Base-by-base conservation (phyloP, 2,888 invertebrate genomes). In the Automeris io region DNA sequence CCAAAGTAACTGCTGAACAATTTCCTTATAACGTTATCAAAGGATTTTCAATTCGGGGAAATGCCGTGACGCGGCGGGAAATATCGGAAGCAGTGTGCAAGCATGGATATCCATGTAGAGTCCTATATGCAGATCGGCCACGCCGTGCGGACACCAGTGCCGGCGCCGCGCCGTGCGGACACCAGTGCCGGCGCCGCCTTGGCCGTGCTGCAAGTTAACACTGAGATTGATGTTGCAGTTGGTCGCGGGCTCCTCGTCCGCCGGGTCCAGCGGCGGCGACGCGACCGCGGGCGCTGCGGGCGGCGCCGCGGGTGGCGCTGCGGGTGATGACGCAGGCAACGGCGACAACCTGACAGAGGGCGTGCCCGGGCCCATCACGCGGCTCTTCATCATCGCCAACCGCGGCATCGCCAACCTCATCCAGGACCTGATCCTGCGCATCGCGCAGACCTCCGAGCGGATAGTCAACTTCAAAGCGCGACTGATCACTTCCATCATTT, bases 391-490 rank as follows among this genome's bases (percentile, higher is more conserved):
- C 62, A 91, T 95, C 65, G 95, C 94, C 61, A 95, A 95, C 81
- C 89, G 95, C 56, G 95, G 95, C 54, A 90, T 95, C 61, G 93
- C 95, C 61, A 95, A 95, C 78, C 90, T 95, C 59, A 90, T 95
- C 58, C 95, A 95, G 80, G 95, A 95, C 83, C 90, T 95, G 63
- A 95, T 95, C 81, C 90, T 95, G 73, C 95, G 95, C 78, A 89
- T 95, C 77, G 95, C 95, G 42, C 94, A 95, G 80, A 95, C 95
- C 72, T 95, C 95, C 74, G 95, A 95, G 85, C 91, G 94, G 82
- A 92, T 95, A 88, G 95, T 95, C 70, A 95, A 95, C 92, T 95
- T 95, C 91, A 95, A 95, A 89, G 95, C 95, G 75, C 91, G 95
- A 88, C 89, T 95, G 69, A 93, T 95, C 81, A 95, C 95, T 66